Conservation (phyloP, 2,888 invertebrate species). For the Sphinx pinastri region DNA sequence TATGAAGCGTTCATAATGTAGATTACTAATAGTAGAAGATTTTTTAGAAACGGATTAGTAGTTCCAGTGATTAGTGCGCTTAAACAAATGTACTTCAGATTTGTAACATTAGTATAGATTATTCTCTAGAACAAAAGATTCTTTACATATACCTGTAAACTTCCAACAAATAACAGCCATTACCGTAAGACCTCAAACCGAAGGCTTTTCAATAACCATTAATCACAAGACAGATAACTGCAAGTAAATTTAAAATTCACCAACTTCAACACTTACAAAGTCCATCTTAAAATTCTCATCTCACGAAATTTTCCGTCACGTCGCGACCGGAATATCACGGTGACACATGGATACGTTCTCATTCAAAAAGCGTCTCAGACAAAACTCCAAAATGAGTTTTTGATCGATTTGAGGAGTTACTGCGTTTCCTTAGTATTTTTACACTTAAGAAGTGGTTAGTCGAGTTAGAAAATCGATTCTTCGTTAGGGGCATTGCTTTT, state of each 20-base stretch:
- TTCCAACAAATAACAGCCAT: too few species aligned
- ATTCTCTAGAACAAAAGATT: too few species aligned
- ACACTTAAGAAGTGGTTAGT: background rate
- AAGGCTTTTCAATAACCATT: conserved; percentile 2
- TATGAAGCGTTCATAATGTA: too few species aligned
- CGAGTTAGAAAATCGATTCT: too few species aligned
- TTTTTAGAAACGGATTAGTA: too few species aligned
- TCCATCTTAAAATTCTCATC: conserved; percentile 14
- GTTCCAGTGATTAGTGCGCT: too few species aligned
- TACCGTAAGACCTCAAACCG: background rate
- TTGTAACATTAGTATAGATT: too few species aligned
- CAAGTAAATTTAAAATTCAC: conserved; percentile 11
- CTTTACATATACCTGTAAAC: too few species aligned
- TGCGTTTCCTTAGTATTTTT: background rate
- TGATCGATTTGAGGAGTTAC: conserved; percentile 10
- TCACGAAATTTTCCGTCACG: conserved; percentile 6
- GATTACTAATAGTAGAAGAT: too few species aligned
- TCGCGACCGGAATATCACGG: conserved; percentile 8
- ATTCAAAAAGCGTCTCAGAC: conserved; percentile 18
- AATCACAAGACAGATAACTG: background rate
- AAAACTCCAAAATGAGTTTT: conserved; percentile 14
- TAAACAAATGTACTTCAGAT: too few species aligned
- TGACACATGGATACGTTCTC: conserved; percentile 21
- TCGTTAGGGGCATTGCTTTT: too few species aligned
- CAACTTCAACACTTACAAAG: conserved; percentile 12